A percentile compares a stretch with the other conserved stretches of the same genome.
Evolutionary conservation across 2,113 vertebrate species (phyloP).

Genomic region (Cyprinus carpio): DNA sequence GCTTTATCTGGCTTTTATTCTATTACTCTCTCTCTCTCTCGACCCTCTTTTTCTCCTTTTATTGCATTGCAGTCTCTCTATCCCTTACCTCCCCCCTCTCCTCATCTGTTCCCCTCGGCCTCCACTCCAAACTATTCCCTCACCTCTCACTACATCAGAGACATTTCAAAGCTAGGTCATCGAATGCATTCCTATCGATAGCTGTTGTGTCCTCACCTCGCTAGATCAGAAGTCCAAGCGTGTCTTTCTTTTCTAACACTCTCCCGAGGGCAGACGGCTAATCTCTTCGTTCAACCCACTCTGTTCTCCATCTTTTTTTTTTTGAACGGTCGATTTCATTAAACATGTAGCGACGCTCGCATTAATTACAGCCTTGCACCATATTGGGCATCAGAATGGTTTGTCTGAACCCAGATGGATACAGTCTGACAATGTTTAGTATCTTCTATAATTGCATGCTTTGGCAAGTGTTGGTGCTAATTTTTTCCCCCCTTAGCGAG

Average conservation of each 20-base stretch:
- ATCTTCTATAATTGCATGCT: conserved; percentile 44
- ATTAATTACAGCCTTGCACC: conserved; percentile 37
- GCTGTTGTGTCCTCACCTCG: conserved; percentile 34
- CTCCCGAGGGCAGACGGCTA: conserved; percentile 29
- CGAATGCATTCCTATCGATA: conserved; percentile 45
- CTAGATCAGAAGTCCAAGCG: conserved; percentile 30
- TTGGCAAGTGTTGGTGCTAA: conserved; percentile 39
- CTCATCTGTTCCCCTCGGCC: conserved; percentile 9
- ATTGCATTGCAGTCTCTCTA: conserved; percentile 30
- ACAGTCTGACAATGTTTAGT: conserved; percentile 32
- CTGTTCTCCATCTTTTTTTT: conserved; percentile 2
- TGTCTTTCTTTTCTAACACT: conserved; percentile 13
- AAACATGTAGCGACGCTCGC: conserved; percentile 20
- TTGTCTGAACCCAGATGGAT: conserved; percentile 52
- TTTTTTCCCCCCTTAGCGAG: neutral
- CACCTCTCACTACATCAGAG: conserved; percentile 28
- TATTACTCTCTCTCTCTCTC: conserved; percentile 40
- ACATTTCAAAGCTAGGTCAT: conserved; percentile 43
- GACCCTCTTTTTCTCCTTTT: conserved; percentile 40
- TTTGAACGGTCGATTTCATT: conserved; percentile 33
- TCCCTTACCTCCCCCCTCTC: conserved; percentile 30
- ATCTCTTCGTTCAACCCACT: conserved; percentile 6
- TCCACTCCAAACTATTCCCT: conserved; percentile 9
- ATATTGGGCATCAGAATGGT: conserved; percentile 47
- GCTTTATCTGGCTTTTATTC: conserved; percentile 50